Percentiles rank a stretch among this genome's conserved stretches.
phyloP scores from a whole-genome alignment of 1,140 invertebrate species.

The Drosophila pectinifera region DNA sequence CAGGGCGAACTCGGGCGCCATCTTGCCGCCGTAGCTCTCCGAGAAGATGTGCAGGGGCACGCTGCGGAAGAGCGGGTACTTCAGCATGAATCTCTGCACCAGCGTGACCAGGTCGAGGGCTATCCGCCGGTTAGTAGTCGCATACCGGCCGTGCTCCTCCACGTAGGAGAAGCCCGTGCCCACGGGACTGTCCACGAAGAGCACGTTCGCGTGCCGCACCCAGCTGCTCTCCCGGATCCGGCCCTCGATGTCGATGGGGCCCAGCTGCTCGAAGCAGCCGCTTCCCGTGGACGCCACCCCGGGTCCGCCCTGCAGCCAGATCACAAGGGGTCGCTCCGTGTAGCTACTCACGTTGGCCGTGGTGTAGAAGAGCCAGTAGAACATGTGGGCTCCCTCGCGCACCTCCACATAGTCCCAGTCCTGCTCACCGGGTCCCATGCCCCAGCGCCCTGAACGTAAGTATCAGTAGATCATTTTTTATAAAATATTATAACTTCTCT shows the following conservation, averaged over 20 bases:
- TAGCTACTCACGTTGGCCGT: slow-evolving; percentile 87
- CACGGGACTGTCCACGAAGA: slow-evolving; percentile 96
- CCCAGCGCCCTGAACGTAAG: slow-evolving; percentile 57
- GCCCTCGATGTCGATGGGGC: slow-evolving; percentile 89
- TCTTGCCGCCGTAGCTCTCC: slow-evolving; percentile 96
- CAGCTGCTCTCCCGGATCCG: slow-evolving; percentile 90
- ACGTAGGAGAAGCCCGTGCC: slow-evolving; percentile 95
- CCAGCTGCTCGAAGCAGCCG: slow-evolving; percentile 92
- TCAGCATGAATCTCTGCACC: slow-evolving; percentile 88
- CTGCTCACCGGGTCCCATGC: slow-evolving; percentile 87
- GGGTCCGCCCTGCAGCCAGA: slow-evolving; percentile 93
- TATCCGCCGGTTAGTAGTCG: slow-evolving; percentile 90
- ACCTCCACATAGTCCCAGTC: slow-evolving; percentile 90
- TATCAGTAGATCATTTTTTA: too few species aligned
- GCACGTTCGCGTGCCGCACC: slow-evolving; percentile 91
- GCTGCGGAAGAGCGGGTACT: slow-evolving; percentile 88
- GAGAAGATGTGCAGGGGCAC: slow-evolving; percentile 93
- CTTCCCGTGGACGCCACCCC: slow-evolving; percentile 91
- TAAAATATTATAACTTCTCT: not conserved
- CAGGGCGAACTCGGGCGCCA: slow-evolving; percentile 92
- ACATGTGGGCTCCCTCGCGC: slow-evolving; percentile 90
- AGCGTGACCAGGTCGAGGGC: slow-evolving; percentile 91
- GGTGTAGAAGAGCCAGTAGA: slow-evolving; percentile 93
- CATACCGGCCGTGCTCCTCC: slow-evolving; percentile 86
- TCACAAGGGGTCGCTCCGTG: slow-evolving; percentile 89